A percentile compares a stretch with the other conserved stretches of the same genome.
These are phyloP conservation scores for Galaxias olidus DNA, from an alignment of 2,797 vertebrate genomes.

Conservation along the genomic window DNA sequence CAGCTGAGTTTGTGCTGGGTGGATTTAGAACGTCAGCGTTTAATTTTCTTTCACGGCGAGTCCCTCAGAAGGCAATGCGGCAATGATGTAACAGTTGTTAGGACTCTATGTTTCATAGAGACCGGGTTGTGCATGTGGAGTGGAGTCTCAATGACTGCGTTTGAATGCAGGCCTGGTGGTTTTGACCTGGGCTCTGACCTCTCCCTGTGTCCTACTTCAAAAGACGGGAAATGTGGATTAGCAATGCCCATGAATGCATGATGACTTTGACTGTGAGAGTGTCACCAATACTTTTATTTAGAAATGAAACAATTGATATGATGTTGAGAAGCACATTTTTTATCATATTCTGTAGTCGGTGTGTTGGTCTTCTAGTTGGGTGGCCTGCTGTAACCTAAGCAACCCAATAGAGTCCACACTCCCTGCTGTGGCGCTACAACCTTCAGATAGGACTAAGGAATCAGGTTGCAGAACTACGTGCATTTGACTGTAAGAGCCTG, in stretches of 20 bases:
- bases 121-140: neutral
- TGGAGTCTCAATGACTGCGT: neutral
- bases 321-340: neutral
- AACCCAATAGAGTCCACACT: neutral
- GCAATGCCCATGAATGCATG: neutral
- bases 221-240: neutral
- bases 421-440: neutral
- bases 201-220: neutral
- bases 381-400: neutral
- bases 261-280: constrained; percentile 1
- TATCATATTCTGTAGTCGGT: neutral
- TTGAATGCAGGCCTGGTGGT: neutral
- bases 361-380: no score
- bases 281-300: constrained; percentile 4
- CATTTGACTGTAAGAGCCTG: neutral
- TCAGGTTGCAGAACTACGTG: neutral
- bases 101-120: neutral
- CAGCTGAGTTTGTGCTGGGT: no score
- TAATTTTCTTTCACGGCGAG: neutral
- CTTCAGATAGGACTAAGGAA: neutral
- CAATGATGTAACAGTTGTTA: neutral
- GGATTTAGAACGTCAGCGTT: no score
- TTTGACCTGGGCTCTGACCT: neutral
- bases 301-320: neutral
- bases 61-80: no score